Percentiles rank a stretch among this genome's conserved stretches.
Evolutionary conservation across 1,140 invertebrate genomes (phyloP).

Genomic region (Brachionus plicatilis): DNA sequence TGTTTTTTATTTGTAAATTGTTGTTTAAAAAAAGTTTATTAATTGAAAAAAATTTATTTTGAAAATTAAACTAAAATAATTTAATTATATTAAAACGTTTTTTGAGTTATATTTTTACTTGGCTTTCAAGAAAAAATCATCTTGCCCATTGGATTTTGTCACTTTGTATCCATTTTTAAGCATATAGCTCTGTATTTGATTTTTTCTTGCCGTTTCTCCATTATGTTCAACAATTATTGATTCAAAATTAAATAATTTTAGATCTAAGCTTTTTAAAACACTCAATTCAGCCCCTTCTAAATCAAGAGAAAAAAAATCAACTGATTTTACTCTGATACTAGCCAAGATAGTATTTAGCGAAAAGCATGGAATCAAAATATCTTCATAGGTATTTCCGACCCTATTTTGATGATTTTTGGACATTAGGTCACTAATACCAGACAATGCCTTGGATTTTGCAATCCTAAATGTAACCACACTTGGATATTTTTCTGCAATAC

Average conservation of each 20-base stretch:
- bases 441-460: neutral
- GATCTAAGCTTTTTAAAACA: constrained; percentile 41
- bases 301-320: constrained; percentile 46
- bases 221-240: neutral
- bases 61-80: no score
- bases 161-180: neutral
- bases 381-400: neutral
- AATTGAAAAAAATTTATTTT: no score
- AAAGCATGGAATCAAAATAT: constrained; percentile 27
- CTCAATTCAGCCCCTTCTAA: constrained; percentile 45
- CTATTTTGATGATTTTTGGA: neutral
- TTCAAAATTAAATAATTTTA: neutral
- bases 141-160: neutral
- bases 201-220: neutral
- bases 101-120: no score
- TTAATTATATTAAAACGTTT: no score
- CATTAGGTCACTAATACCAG: neutral
- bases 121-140: neutral
- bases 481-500: neutral
- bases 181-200: neutral
- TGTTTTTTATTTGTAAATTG: no score
- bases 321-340: neutral
- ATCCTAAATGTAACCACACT: neutral
- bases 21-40: no score
- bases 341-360: constrained; percentile 27